These are phyloP conservation scores for Cheilosia pagana DNA, from an alignment of 2,888 invertebrate genomes.

Conservation along the genomic window DNA sequence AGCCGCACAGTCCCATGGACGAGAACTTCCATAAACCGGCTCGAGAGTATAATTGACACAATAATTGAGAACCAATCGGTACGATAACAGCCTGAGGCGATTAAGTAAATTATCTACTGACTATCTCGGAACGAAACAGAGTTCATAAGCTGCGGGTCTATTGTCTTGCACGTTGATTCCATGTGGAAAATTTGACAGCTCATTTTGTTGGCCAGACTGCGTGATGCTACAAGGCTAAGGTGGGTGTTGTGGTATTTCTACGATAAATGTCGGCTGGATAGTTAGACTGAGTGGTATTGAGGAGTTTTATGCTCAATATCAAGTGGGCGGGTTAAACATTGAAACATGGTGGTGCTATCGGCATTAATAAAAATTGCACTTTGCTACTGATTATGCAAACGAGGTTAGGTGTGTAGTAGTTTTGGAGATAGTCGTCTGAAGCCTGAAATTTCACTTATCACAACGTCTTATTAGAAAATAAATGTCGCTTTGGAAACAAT, in stretches of 20 bases:
- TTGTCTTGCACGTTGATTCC: slow-evolving; percentile 22
- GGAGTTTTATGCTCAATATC: neutral
- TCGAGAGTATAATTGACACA: slow-evolving; percentile 45
- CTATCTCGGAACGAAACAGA: neutral
- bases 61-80: slow-evolving; percentile 50
- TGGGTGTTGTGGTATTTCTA: slow-evolving; percentile 22
- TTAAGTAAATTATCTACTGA: slow-evolving; percentile 44
- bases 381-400: too few relatives aligned
- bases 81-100: slow-evolving; percentile 52
- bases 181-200: slow-evolving; percentile 34
- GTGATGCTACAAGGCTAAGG: neutral
- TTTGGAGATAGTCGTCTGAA: too few relatives aligned
- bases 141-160: slow-evolving; percentile 15
- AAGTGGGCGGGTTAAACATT: neutral
- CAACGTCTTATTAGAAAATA: too few relatives aligned
- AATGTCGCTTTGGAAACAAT: too few relatives aligned
- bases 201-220: slow-evolving; percentile 10
- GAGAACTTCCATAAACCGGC: slow-evolving; percentile 40
- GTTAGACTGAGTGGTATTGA: too few relatives aligned
- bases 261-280: neutral
- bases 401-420: too few relatives aligned
- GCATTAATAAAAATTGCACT: neutral
- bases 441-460: too few relatives aligned
- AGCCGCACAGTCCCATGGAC: slow-evolving; percentile 36
- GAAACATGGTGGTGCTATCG: neutral